phyloP scores from a whole-genome alignment of 2,888 invertebrate species.

The Anoncus sp. region DNA sequence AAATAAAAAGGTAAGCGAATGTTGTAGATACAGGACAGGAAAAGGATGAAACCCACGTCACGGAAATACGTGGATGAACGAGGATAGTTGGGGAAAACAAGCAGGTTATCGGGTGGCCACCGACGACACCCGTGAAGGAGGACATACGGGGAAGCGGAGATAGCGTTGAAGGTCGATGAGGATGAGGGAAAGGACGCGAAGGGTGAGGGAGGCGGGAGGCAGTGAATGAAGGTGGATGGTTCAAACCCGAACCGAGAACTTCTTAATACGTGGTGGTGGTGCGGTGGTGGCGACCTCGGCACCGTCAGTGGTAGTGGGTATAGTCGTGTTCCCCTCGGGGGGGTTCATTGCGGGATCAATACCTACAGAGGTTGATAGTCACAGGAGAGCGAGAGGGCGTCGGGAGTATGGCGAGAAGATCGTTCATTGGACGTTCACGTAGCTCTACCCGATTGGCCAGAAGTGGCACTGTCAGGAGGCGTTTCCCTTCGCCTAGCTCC shows the following conservation, averaged over 20 bases:
- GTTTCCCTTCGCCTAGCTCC: conserved; percentile 69
- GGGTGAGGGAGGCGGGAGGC: too few relatives aligned
- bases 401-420: conserved; percentile 79
- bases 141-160: not conserved
- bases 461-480: conserved; percentile 80
- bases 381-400: conserved; percentile 70
- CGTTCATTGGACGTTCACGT: conserved; percentile 78
- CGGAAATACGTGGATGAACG: conserved; percentile 25
- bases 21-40: conserved; percentile 23
- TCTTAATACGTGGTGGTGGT: conserved; percentile 79
- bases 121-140: conserved; percentile 8
- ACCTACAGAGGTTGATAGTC: conserved; percentile 64
- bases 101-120: conserved; percentile 21
- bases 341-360: conserved; percentile 83
- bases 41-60: conserved; percentile 49
- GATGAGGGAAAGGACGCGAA: conserved; percentile 30
- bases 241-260: conserved; percentile 72
- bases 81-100: not conserved
- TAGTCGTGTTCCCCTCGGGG: conserved; percentile 57
- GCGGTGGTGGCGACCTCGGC: conserved; percentile 66
- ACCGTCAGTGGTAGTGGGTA: conserved; percentile 49
- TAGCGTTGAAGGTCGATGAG: conserved; percentile 24
- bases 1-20: conserved; percentile 6
- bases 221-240: conserved; percentile 72
- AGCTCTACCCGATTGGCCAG: conserved; percentile 73